Conservation (phyloP, 2,113 vertebrate genomes). For the Oceanodroma tethys region DNA sequence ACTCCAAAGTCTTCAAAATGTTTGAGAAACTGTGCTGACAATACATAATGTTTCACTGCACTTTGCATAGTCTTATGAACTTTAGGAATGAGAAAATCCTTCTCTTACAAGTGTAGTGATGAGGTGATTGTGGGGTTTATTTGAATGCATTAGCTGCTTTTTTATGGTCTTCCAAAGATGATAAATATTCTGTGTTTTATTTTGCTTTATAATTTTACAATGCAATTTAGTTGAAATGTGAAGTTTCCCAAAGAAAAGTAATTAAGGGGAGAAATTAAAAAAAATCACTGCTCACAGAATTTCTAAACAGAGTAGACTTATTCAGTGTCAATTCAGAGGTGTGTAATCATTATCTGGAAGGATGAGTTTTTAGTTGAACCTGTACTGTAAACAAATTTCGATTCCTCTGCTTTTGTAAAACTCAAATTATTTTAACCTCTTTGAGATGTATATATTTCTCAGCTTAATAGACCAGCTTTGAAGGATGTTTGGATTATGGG, state of each 20-base stretch:
- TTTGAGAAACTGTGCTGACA: background rate
- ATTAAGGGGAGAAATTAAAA: background rate
- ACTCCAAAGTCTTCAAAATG: background rate
- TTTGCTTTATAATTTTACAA: background rate
- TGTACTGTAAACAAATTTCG: background rate
- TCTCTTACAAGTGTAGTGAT: background rate
- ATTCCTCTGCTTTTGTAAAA: background rate
- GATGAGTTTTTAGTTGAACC: background rate
- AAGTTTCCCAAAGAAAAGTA: background rate
- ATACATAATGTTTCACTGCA: fast-evolving
- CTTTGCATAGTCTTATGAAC: background rate
- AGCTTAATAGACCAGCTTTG: background rate
- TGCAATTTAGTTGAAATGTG: background rate
- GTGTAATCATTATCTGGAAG: background rate
- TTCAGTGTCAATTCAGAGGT: background rate
- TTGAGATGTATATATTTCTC: background rate
- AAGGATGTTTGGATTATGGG: background rate
- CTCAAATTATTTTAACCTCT: background rate
- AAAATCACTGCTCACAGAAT: background rate
- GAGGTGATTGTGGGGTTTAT: background rate
- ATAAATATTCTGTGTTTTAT: background rate
- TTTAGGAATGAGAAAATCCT: background rate
- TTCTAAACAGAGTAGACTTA: background rate
- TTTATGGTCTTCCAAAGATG: background rate
- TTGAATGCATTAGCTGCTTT: fast-evolving